These are phyloP conservation scores for Lasius platythorax DNA, from an alignment of 2,888 invertebrate genomes.

Conservation along the genomic window DNA sequence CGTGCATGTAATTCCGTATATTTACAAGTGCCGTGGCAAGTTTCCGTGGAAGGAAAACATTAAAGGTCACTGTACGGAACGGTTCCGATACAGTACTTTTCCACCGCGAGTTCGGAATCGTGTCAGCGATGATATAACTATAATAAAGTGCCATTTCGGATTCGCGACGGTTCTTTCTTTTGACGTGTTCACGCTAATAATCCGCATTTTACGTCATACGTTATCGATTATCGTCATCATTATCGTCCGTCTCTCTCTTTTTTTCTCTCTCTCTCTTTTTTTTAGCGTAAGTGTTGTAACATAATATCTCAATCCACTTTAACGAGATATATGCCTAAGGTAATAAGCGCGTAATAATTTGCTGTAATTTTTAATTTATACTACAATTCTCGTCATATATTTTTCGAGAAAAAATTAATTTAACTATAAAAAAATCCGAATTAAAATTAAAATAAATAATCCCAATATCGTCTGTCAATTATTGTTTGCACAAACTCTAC, in stretches of 20 bases:
- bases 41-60: background rate
- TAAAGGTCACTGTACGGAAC: background rate
- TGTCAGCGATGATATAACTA: background rate
- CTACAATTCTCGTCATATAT: background rate
- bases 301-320: background rate
- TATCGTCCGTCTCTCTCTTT: background rate
- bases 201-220: background rate
- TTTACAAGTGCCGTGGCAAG: background rate
- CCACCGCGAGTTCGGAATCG: slow-evolving; percentile 10
- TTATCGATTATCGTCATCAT: slow-evolving; percentile 5
- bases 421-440: background rate
- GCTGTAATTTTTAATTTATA: background rate
- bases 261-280: background rate
- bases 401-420: background rate
- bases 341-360: background rate
- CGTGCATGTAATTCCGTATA: background rate
- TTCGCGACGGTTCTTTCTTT: background rate
- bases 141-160: background rate
- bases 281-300: background rate
- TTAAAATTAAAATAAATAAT: background rate
- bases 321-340: background rate
- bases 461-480: background rate
- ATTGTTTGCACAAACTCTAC: background rate
- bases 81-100: slow-evolving; percentile 26
- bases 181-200: slow-evolving; percentile 1